Evolutionary conservation across 2,888 invertebrate species (phyloP), one percentile per base, ranked within the genome.

Genomic region (Cotesia congregata): DNA sequence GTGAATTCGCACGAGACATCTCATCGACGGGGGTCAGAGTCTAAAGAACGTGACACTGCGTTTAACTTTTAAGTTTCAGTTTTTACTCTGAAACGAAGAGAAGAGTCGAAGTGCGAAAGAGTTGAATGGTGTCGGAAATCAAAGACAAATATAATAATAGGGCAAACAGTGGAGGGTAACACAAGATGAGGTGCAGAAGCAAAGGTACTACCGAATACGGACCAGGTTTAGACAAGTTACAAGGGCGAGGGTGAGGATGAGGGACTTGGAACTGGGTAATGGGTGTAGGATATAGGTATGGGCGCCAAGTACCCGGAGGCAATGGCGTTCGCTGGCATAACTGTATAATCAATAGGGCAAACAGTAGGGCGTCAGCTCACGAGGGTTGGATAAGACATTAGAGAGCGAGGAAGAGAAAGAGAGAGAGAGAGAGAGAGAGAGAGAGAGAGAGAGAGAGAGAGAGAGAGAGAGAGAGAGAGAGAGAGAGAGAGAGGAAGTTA

Each of bases 341-440:
- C 85, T 83, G 83, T 83, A 82, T 84, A 84, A 85, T 85, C 85
- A 82, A 85, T 84, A 83, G 82, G 82, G 83, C 82, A 85, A 83
- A 85, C 83, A 83, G 81, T 80, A 83, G 83, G 83, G 83, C 82
- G 84, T 78, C 78, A 83, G 79, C 80, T 80, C 77, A 76, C 78
- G 80, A 73, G 81, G 79, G 77, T 77, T 75, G 77, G 50, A 79
- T 78, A 76, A 73, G 79, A 79, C 78, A 76, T 81, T 75, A 75
- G 72, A 78, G 78, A 77, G 76, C 77, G 41, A 62, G 61, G 78
- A 12, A 30, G 30, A 30, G 30, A 30, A 30, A 30, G 30, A 30
- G 30, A 30, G 30, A 30, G 50, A 9, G 50, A 50, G 9, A 50
- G 50, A 50, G 50, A 7, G 4, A 50, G 7, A 50, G 12, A n/a